Conservation (phyloP, 2,113 vertebrate genomes). For the Tyrannus savana region DNA sequence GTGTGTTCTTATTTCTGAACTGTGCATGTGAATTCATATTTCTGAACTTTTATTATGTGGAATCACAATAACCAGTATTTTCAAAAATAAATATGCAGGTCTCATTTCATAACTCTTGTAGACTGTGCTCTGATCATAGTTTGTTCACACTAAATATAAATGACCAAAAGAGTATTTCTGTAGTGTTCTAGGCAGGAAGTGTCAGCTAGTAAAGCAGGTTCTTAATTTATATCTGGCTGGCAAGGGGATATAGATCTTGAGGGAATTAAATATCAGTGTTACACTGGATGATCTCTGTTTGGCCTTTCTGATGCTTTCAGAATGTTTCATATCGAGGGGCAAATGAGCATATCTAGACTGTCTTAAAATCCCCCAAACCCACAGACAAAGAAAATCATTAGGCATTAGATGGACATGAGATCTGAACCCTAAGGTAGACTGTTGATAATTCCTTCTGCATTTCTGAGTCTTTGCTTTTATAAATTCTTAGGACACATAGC, state of each 20-base stretch:
- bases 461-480: neutral
- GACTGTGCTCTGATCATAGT: neutral
- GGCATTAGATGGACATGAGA: neutral
- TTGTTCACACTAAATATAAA: neutral
- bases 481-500: neutral
- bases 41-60: neutral
- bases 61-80: neutral
- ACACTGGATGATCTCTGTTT: neutral
- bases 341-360: neutral
- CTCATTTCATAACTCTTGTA: neutral
- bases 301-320: neutral
- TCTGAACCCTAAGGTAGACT: neutral
- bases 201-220: neutral
- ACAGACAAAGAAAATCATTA: neutral
- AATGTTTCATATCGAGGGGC: neutral
- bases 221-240: neutral
- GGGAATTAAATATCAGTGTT: neutral
- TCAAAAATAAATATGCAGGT: neutral
- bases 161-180: neutral
- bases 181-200: neutral
- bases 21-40: neutral
- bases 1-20: neutral
- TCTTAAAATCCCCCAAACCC: neutral
- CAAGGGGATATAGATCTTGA: neutral
- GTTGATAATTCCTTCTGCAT: neutral